phyloP scores from a whole-genome alignment of 2,888 invertebrate genomes.

The Leucoma salicis region DNA sequence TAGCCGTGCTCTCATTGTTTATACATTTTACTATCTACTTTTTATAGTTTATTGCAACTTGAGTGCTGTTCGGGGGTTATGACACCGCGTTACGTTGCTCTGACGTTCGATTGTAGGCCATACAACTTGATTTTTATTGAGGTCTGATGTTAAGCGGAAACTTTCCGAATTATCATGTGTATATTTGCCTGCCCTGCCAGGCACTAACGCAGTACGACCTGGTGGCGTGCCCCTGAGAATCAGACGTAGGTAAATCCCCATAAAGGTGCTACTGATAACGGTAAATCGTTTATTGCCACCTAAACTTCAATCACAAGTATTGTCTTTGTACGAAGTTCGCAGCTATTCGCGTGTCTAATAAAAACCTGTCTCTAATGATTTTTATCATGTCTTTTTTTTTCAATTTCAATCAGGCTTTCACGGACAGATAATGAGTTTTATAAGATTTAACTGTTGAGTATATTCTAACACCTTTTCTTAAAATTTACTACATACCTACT shows the following conservation, averaged over 20 bases:
- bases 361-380: too few species aligned
- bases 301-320: conserved; percentile 18
- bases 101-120: conserved; percentile 63
- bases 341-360: too few species aligned
- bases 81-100: conserved; percentile 60
- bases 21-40: conserved; percentile 80
- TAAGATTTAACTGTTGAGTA: too few species aligned
- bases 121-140: conserved; percentile 69
- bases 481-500: too few species aligned
- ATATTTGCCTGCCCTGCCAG: conserved; percentile 37
- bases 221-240: conserved; percentile 23
- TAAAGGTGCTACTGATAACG: conserved; percentile 22
- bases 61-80: conserved; percentile 67
- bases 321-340: conserved; percentile 14
- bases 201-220: conserved; percentile 28
- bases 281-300: conserved; percentile 24
- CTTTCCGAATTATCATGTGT: conserved; percentile 47
- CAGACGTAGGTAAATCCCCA: conserved; percentile 25
- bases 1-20: conserved; percentile 79
- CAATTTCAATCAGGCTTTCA: too few species aligned
- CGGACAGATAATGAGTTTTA: too few species aligned
- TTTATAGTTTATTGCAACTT: conserved; percentile 75
- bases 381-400: too few species aligned
- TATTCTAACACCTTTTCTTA: too few species aligned
- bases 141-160: conserved; percentile 50